Evolutionary conservation across 2,113 vertebrate genomes (phyloP), one percentile per base, ranked within the genome.

Genomic region (Mormyrus lacerda): DNA sequence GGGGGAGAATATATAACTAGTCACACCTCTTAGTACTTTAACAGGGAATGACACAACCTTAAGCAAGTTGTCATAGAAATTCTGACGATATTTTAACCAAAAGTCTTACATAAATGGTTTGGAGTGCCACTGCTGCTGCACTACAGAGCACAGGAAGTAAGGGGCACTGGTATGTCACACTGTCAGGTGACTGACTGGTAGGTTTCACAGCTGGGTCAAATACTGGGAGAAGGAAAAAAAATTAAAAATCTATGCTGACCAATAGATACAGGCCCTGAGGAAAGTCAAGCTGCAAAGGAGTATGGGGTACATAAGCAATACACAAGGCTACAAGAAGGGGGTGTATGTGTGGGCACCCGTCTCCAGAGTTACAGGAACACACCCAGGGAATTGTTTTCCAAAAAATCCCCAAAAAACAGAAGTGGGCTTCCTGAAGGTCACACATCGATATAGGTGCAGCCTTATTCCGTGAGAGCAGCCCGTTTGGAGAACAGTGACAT

Each of bases 301-400:
- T 84, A 21, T 45, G 42, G 42, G 19, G 4, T n/a, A 84, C 82
- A 47, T 10, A 8, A 84, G 9, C 42, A 82, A 82, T 17, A 82
- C 76, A 79, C 73, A 92, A 90, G 89, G 92, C 91, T 92, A 84
- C 90, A 90, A 84, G 91, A 85, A 93, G 93, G 91, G 83, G 17
- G 73, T 5, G 76, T 82, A 0, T 82, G 39, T 44, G 76, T 82
- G 42, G 35, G 45, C 45, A 21, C 61, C n/a, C 2, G 8, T 69
- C 27, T 31, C 10, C 61, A 1, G 9, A 65, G 24, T 65, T 65
- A 27, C 61, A 27, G 10, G 27, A 27, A 65, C n/a, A 10, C 61
- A 27, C 58, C 58, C 9, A 27, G 61, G 61, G 61, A 27, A n/a
- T n/a, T n/a, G n/a, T n/a, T 76, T 61, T 50, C 39, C 10, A 61